Conservation (phyloP, 1,140 invertebrate genomes). For the Octopus sinensis region DNA sequence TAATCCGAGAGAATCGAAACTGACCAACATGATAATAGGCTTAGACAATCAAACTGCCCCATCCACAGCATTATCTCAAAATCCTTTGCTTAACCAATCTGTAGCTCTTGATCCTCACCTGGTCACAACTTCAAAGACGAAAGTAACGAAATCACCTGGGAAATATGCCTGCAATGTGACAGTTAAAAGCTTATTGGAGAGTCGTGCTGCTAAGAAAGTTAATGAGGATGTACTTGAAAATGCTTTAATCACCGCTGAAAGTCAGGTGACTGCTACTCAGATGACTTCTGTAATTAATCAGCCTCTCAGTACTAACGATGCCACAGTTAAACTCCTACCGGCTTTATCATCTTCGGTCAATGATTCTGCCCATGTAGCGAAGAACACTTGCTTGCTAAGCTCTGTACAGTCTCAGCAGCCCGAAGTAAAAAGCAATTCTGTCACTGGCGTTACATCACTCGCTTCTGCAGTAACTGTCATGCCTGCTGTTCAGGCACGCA, state of each 20-base stretch:
- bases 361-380: not conserved
- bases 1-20: too few relatives aligned
- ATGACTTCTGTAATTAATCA: not conserved
- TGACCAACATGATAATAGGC: too few relatives aligned
- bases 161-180: constrained; percentile 48
- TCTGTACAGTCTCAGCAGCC: not conserved
- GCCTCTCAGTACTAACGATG: not conserved
- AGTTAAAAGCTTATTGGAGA: constrained; percentile 45
- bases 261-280: not conserved
- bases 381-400: not conserved
- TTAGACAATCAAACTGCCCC: too few relatives aligned
- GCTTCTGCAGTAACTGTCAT: constrained; percentile 37
- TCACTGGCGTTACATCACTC: constrained; percentile 43
- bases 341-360: not conserved
- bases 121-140: not conserved
- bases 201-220: constrained; percentile 25
- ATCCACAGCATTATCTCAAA: too few relatives aligned
- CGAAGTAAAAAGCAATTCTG: constrained; percentile 30
- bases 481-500: constrained; percentile 37
- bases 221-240: not conserved
- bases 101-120: not conserved
- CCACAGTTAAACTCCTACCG: not conserved
- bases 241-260: not conserved
- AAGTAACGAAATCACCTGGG: not conserved
- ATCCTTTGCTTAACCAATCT: not conserved